These are phyloP conservation scores for Megaceryle torquata DNA, from an alignment of 2,113 vertebrate species.

Conservation along the genomic window DNA sequence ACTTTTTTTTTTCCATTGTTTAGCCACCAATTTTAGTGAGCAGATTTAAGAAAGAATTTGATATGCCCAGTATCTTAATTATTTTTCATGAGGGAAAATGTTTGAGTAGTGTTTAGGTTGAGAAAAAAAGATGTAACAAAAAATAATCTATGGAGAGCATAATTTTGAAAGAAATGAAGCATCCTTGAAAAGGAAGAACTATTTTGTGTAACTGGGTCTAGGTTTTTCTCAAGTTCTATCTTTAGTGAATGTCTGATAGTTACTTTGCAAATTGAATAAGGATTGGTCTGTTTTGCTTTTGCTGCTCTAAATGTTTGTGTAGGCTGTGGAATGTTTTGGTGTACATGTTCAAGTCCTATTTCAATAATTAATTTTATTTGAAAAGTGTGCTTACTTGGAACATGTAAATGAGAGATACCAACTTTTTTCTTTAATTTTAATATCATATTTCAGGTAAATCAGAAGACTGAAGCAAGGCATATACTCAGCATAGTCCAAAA, in stretches of 20 bases:
- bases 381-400: neutral
- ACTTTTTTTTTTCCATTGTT: neutral
- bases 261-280: neutral
- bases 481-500: slow-evolving; percentile 86
- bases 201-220: neutral
- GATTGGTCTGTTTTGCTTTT: neutral
- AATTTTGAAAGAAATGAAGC: neutral
- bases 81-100: neutral
- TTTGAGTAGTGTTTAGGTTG: neutral
- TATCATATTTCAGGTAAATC: slow-evolving; percentile 80
- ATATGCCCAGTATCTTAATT: neutral
- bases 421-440: slow-evolving; percentile 21
- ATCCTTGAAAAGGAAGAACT: neutral
- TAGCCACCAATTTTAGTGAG: neutral
- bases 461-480: slow-evolving; percentile 82
- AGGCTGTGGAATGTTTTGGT: neutral
- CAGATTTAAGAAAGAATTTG: neutral
- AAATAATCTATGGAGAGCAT: neutral
- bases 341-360: neutral
- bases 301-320: neutral
- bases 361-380: neutral
- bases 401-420: neutral
- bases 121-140: neutral
- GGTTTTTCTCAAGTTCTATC: neutral
- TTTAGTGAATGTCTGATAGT: neutral